Evolutionary conservation across 2,113 vertebrate species (phyloP).

Genomic region (Spheniscus mendiculus): DNA sequence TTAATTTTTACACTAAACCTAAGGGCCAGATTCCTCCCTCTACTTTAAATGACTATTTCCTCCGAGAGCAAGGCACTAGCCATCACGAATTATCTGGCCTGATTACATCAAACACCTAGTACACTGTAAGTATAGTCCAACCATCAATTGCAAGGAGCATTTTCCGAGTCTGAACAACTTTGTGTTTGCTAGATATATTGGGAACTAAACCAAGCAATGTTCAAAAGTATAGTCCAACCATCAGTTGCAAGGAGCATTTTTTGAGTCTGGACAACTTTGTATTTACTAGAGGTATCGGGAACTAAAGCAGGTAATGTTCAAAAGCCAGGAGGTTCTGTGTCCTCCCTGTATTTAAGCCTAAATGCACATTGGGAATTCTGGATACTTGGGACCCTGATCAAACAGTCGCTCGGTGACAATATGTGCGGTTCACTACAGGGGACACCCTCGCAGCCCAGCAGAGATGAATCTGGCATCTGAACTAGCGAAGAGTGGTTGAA

Average conservation of each 20-base stretch:
- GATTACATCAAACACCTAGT: neutral
- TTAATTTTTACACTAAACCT: neutral
- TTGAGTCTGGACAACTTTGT: neutral
- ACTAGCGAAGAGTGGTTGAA: neutral
- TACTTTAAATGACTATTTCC: neutral
- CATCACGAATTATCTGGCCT: neutral
- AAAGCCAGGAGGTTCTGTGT: neutral
- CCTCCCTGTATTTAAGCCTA: neutral
- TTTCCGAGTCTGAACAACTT: neutral
- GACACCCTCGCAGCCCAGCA: neutral
- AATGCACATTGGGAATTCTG: neutral
- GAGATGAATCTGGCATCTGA: neutral
- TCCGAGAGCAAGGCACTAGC: neutral
- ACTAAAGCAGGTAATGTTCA: neutral
- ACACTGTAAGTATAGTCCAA: neutral
- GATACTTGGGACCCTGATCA: neutral
- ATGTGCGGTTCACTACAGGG: neutral
- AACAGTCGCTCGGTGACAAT: rapidly evolving
- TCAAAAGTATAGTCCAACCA: neutral
- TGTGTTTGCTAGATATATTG: neutral
- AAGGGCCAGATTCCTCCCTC: neutral
- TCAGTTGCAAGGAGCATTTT: neutral
- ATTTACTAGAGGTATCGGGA: neutral
- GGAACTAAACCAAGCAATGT: neutral
- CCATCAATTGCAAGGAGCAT: neutral